Evolutionary conservation across 2,113 vertebrate species (phyloP).

Genomic region (Tragelaphus scriptus): DNA sequence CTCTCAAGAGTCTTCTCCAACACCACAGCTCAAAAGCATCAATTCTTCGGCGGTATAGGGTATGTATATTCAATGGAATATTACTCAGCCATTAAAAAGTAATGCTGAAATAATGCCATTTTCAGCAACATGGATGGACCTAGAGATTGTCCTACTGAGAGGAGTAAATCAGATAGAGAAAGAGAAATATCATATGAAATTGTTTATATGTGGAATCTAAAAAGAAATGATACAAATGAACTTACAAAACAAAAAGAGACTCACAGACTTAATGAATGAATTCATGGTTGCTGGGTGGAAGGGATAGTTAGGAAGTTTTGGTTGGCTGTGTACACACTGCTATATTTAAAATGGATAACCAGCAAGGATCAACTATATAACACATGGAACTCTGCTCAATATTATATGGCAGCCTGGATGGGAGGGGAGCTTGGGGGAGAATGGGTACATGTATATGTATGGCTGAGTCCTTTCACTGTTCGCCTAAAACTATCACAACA

Average conservation of each 20-base stretch:
- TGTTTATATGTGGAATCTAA: not conserved
- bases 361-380: not conserved
- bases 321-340: not conserved
- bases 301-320: not conserved
- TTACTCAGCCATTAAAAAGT: not conserved
- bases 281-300: not conserved
- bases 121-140: not conserved
- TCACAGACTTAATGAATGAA: not conserved
- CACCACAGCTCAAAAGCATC: too few relatives aligned
- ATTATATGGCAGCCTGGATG: not conserved
- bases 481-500: not conserved
- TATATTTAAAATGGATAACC: not conserved
- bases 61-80: not conserved
- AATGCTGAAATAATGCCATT: not conserved
- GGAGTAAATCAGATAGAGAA: not conserved
- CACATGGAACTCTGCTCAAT: not conserved
- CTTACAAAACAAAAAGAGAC: not conserved
- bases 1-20: too few relatives aligned
- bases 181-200: not conserved
- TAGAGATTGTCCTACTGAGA: not conserved
- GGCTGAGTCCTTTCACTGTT: not conserved
- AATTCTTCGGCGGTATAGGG: accelerated
- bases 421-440: not conserved
- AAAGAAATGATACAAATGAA: not conserved
- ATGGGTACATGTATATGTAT: not conserved